Evolutionary conservation across 2,888 invertebrate species (phyloP), one percentile per base, ranked within the genome.

Genomic region (Stenolophus ochropezus): DNA sequence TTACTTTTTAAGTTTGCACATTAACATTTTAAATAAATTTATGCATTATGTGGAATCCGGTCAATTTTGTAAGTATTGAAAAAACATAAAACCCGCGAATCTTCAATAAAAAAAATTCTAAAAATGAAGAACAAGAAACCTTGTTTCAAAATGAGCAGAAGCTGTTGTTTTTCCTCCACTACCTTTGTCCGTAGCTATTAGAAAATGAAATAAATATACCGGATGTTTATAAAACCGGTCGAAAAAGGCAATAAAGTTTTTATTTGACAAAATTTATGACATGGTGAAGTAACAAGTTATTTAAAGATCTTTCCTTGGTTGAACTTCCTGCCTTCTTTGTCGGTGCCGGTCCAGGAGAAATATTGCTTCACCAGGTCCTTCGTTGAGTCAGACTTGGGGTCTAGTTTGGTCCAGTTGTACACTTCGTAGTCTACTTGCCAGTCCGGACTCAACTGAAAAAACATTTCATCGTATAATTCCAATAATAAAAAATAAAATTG

Each of bases 271-370:
- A 80, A 80, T 69, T 42, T 47, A 80, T 71, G 71, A 42, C 42
- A 53, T 49, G 51, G 33, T 58, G 47, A 5, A 25, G 21, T 53
- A 51, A 73, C 33, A 65, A 81, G 87, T 93, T 93, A 99, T 92
- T 99, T 99, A 93, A 98, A 99, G 90, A 99, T 96, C 92, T 99
- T 99, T 90, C 99, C 99, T 92, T 99, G 97, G 91, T 98, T 98
- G 93, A 98, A 98, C 88, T 94, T 93, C 88, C 98, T 96, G 82
- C 97, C 98, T 75, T 92, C 89, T 88, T 95, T 96, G 90, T 98
- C 97, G 18, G 91, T 89, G 83, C 98, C 98, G 85, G 92, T 91
- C 97, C 97, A 98, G 56, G 95, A 93, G 90, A 98, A 95, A 91
- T 98, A 98, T 87, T 97, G 94, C 84, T 93, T 91, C 11, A 99